phyloP scores from a whole-genome alignment of 2,888 invertebrate species.

The Drosophila meridionalis region DNA sequence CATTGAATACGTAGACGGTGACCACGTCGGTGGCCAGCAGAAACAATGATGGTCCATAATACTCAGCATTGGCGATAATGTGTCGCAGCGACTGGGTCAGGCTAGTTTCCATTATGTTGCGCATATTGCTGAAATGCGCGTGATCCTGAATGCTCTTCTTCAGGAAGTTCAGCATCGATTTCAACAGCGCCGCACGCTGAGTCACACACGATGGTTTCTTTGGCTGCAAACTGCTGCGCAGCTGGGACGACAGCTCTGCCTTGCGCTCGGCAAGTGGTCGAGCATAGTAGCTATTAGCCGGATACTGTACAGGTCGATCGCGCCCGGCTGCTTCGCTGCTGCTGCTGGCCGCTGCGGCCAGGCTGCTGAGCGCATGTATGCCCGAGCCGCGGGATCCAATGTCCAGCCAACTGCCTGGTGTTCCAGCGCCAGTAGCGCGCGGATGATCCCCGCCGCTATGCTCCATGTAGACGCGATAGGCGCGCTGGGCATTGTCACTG shows the following conservation, averaged over 20 bases:
- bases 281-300: slow-evolving; percentile 74
- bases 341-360: slow-evolving; percentile 21
- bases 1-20: slow-evolving; percentile 93
- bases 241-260: slow-evolving; percentile 56
- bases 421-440: slow-evolving; percentile 4
- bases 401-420: slow-evolving; percentile 41
- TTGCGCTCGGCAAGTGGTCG: slow-evolving; percentile 75
- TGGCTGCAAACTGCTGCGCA: slow-evolving; percentile 63
- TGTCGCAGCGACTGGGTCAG: slow-evolving; percentile 91
- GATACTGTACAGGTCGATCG: slow-evolving; percentile 58
- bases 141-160: slow-evolving; percentile 94
- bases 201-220: slow-evolving; percentile 85
- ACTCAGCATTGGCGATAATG: slow-evolving; percentile 95
- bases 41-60: slow-evolving; percentile 94
- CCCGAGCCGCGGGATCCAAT: slow-evolving; percentile 23
- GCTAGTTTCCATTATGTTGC: slow-evolving; percentile 94
- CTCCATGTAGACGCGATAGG: slow-evolving; percentile 53
- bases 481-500: slow-evolving; percentile 46
- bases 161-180: slow-evolving; percentile 94
- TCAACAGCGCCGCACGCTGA: slow-evolving; percentile 93
- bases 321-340: slow-evolving; percentile 12
- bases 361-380: slow-evolving; percentile 24
- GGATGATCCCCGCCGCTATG: slow-evolving; percentile 29
- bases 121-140: slow-evolving; percentile 91
- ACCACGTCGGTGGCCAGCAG: slow-evolving; percentile 93